Conservation (phyloP, 2,888 invertebrate species). For the Pycnomerus fuliginosus region DNA sequence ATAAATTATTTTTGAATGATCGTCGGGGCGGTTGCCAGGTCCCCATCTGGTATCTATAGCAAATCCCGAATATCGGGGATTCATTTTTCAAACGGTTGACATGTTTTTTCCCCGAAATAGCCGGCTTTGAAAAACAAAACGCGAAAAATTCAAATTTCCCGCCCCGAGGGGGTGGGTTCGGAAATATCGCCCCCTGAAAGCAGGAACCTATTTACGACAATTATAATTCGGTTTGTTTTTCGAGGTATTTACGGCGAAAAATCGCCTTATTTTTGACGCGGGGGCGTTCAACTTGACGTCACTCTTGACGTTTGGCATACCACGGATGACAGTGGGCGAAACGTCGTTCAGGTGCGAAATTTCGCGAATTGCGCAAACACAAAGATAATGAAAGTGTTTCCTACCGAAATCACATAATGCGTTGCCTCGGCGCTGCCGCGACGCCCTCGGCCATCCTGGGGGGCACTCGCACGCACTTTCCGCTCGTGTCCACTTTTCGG, state of each 20-base stretch:
- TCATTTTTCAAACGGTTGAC: too few species aligned
- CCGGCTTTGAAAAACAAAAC: neutral
- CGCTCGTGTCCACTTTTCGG: constrained; percentile 4
- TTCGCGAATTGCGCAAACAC: constrained; percentile 17
- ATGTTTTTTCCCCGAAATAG: too few species aligned
- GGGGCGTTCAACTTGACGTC: constrained; percentile 45
- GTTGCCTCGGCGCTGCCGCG: constrained; percentile 6
- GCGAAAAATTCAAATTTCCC: constrained; percentile 1
- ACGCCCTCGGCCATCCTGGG: constrained; percentile 2
- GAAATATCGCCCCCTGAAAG: constrained; percentile 1
- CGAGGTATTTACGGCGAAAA: constrained; percentile 14
- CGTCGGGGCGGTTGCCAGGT: too few species aligned
- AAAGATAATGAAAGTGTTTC: constrained; percentile 6
- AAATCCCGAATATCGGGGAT: too few species aligned
- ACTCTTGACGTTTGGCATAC: constrained; percentile 47
- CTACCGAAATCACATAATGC: constrained; percentile 22
- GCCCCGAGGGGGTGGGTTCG: neutral
- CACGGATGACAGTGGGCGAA: constrained; percentile 41
- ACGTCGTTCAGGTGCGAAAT: constrained; percentile 26
- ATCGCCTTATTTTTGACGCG: constrained; percentile 32
- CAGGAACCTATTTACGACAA: neutral
- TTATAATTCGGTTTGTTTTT: constrained; percentile 1
- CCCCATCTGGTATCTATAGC: too few species aligned
- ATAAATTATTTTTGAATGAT: too few species aligned
- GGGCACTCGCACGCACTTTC: constrained; percentile 13